Evolutionary conservation across 1,140 invertebrate genomes (phyloP).

Genomic region (Doryteuthis pealeii): DNA sequence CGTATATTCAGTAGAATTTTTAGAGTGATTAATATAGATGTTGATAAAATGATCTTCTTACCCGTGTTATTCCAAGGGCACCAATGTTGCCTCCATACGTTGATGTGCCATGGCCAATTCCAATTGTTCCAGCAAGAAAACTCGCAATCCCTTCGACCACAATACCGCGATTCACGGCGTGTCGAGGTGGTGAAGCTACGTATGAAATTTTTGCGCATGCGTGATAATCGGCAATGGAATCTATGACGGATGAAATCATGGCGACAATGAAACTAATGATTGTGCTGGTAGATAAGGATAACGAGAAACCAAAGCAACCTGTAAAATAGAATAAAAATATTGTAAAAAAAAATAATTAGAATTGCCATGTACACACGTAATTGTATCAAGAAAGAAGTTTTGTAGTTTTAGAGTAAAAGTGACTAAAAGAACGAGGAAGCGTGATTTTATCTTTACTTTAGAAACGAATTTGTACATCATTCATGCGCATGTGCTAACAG

Average conservation of each 20-base stretch:
- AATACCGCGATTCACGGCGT: slow-evolving; percentile 62
- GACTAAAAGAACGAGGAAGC: not conserved
- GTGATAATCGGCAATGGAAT: slow-evolving; percentile 56
- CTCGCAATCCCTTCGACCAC: slow-evolving; percentile 82
- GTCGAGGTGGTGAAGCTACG: slow-evolving; percentile 39
- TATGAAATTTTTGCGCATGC: slow-evolving; percentile 33
- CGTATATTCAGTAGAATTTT: too few species aligned
- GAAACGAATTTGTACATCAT: too few species aligned
- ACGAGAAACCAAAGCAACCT: slow-evolving; percentile 43
- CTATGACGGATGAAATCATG: slow-evolving; percentile 44
- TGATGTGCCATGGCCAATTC: slow-evolving; percentile 79
- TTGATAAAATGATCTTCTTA: slow-evolving; percentile 36
- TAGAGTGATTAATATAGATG: too few species aligned
- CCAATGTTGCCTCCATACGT: slow-evolving; percentile 84
- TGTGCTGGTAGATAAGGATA: slow-evolving; percentile 32
- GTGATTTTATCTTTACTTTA: too few species aligned
- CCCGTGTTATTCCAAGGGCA: slow-evolving; percentile 72
- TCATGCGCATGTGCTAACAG: too few species aligned
- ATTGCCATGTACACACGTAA: too few species aligned
- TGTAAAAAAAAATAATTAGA: too few species aligned
- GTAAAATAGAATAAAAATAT: too few species aligned
- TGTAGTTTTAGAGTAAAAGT: not conserved
- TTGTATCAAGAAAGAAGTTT: too few species aligned
- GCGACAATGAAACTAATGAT: slow-evolving; percentile 42
- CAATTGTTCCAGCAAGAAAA: slow-evolving; percentile 77